Conservation (phyloP, 2,797 vertebrate species). For the Lagocephalus sceleratus region DNA sequence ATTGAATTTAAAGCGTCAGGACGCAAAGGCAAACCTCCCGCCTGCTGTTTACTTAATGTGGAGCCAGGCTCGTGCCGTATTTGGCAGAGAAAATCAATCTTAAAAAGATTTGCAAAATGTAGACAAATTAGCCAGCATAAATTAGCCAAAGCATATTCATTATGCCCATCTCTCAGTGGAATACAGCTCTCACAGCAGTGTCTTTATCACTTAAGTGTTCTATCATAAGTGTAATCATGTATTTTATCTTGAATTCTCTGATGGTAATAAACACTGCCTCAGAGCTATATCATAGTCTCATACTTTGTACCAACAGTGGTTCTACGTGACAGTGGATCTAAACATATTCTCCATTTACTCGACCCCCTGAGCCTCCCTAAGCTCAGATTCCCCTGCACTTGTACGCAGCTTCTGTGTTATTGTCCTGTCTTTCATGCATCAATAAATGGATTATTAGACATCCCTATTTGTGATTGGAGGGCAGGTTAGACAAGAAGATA, state of each 20-base stretch:
- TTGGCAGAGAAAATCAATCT: constrained; percentile 66
- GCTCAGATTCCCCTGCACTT: constrained; percentile 47
- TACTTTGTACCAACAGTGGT: not conserved
- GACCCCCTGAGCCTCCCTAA: constrained; percentile 40
- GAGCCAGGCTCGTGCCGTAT: constrained; percentile 39
- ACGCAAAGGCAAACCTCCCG: constrained; percentile 33
- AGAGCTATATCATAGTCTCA: constrained; percentile 25
- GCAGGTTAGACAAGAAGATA: constrained; percentile 73
- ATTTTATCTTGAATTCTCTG: constrained; percentile 59
- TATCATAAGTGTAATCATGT: constrained; percentile 70
- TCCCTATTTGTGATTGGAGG: constrained; percentile 71
- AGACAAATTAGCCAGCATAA: constrained; percentile 68
- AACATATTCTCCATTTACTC: constrained; percentile 33
- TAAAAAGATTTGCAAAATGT: constrained; percentile 65
- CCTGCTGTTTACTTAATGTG: constrained; percentile 49
- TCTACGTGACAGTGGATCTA: constrained; percentile 9
- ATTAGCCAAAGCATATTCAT: constrained; percentile 67
- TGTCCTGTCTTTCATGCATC: constrained; percentile 74
- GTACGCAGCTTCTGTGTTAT: constrained; percentile 57
- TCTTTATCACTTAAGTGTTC: constrained; percentile 67
- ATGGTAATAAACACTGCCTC: constrained; percentile 48
- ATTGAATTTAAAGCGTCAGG: constrained; percentile 43
- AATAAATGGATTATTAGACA: constrained; percentile 74
- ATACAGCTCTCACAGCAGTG: constrained; percentile 49
- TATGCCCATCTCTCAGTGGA: constrained; percentile 55